Evolutionary conservation across 2,797 vertebrate genomes (phyloP).

Genomic region (Hyperoplus lanceolatus): DNA sequence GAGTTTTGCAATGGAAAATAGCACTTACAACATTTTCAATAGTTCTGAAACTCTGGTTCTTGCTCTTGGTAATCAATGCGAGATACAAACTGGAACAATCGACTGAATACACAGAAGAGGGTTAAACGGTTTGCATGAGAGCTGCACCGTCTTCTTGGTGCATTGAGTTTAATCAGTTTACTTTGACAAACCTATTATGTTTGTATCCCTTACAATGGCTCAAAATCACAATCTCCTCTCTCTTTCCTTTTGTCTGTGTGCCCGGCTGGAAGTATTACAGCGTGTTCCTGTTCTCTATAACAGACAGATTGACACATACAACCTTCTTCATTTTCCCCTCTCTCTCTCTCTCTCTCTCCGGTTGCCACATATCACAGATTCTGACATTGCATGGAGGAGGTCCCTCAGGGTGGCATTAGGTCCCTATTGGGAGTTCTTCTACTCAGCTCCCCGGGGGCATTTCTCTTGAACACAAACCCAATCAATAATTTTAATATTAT

Average conservation of each 20-base stretch:
- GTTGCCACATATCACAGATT: constrained; percentile 64
- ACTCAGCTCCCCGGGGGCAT: constrained; percentile 60
- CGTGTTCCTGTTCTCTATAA: constrained; percentile 35
- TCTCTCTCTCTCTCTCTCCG: constrained; percentile 35
- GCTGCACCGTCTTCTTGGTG: constrained; percentile 53
- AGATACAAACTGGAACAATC: constrained; percentile 67
- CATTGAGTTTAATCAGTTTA: constrained; percentile 60
- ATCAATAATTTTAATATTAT: constrained; percentile 75
- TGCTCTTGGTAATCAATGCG: constrained; percentile 62
- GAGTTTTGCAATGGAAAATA: constrained; percentile 42
- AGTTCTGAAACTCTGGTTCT: constrained; percentile 44
- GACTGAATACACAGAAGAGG: constrained; percentile 50
- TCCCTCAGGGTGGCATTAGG: constrained; percentile 71
- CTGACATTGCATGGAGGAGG: constrained; percentile 69
- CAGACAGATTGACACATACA: constrained; percentile 25
- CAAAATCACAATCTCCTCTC: constrained; percentile 28
- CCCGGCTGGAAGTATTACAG: constrained; percentile 31
- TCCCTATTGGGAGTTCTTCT: constrained; percentile 67
- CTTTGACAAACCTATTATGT: constrained; percentile 71
- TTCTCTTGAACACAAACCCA: constrained; percentile 62
- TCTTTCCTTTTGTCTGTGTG: constrained; percentile 41
- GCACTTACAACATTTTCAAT: constrained; percentile 31
- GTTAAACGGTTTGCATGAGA: constrained; percentile 51
- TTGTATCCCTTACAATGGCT: constrained; percentile 44
- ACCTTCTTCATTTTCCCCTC: neutral